These are phyloP conservation scores for Empis stercorea DNA, from an alignment of 2,888 invertebrate species.

Conservation along the genomic window DNA sequence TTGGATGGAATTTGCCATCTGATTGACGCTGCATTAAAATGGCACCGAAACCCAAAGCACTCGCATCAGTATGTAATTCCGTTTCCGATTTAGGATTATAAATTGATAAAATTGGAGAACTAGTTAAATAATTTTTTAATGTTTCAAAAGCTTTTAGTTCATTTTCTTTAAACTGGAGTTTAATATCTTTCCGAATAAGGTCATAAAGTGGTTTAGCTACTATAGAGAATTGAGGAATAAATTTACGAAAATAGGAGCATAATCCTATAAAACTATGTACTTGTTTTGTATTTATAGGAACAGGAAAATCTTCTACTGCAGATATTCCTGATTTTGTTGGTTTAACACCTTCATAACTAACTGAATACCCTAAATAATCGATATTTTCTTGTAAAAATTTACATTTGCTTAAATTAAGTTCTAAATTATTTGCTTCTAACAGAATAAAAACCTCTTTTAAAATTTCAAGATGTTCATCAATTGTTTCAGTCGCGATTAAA, in stretches of 20 bases:
- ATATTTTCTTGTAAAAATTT: conserved; percentile 12
- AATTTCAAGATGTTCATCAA: conserved; percentile 14
- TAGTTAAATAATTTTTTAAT: conserved; percentile 5
- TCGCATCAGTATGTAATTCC: conserved; percentile 22
- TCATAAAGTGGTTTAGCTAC: conserved; percentile 22
- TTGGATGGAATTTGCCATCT: conserved; percentile 16
- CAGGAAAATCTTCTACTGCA: conserved; percentile 4
- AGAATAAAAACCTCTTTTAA: conserved; percentile 13
- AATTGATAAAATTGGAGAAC: conserved; percentile 19
- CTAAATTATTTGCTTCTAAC: conserved; percentile 12
- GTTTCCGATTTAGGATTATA: conserved; percentile 18
- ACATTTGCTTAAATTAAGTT: conserved; percentile 15
- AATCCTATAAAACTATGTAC: conserved; percentile 13
- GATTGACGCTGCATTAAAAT: conserved; percentile 14
- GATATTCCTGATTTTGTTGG: conserved; percentile 2
- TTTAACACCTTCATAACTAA: conserved; percentile 3
- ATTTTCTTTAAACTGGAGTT: conserved; percentile 8
- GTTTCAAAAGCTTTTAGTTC: conserved; percentile 2
- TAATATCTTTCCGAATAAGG: conserved; percentile 11
- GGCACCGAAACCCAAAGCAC: conserved; percentile 18
- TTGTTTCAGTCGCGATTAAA: conserved; percentile 13
- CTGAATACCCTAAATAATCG: conserved; percentile 4
- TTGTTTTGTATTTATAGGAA: conserved; percentile 14
- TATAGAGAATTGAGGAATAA: conserved; percentile 17
- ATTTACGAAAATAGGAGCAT: conserved; percentile 14